Percentiles rank a stretch among this genome's conserved stretches.
Conservation (phyloP, 2,888 invertebrate genomes). For the Exephanes ischioxanthus region DNA sequence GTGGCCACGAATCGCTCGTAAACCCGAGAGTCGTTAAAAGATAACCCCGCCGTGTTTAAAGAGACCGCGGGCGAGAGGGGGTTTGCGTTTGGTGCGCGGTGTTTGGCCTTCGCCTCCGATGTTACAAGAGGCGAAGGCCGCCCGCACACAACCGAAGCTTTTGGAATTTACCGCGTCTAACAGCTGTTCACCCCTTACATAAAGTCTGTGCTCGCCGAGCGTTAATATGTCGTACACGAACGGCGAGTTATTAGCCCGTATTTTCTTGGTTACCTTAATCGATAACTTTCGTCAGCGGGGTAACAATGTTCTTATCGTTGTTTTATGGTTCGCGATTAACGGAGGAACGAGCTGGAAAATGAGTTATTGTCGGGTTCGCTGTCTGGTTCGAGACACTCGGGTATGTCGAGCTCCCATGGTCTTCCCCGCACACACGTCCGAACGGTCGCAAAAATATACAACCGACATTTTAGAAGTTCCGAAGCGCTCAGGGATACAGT, state of each 20-base stretch:
- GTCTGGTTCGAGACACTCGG: background rate
- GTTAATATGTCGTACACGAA: slow-evolving; percentile 45
- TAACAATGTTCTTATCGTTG: slow-evolving; percentile 6
- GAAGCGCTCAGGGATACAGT: slow-evolving; percentile 15
- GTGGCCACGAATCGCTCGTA: slow-evolving; percentile 75
- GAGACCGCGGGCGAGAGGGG: slow-evolving; percentile 53
- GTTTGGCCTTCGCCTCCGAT: slow-evolving; percentile 26
- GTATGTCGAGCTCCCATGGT: background rate
- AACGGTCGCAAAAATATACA: slow-evolving; percentile 16
- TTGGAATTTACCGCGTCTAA: slow-evolving; percentile 60
- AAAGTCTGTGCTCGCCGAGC: slow-evolving; percentile 37
- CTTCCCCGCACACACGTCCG: background rate
- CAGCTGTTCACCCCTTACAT: slow-evolving; percentile 55
- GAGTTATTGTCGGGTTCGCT: background rate
- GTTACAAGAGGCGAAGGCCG: slow-evolving; percentile 21
- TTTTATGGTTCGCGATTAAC: slow-evolving; percentile 15
- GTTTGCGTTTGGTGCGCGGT: slow-evolving; percentile 45
- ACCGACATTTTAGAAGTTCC: slow-evolving; percentile 32
- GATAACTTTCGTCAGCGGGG: slow-evolving; percentile 21
- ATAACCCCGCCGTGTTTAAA: slow-evolving; percentile 71
- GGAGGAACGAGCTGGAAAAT: background rate
- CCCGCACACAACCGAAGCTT: slow-evolving; percentile 40
- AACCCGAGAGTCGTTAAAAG: slow-evolving; percentile 76
- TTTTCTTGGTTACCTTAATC: slow-evolving; percentile 33
- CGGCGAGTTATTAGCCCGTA: slow-evolving; percentile 23